A percentile compares a stretch with the other conserved stretches of the same genome.
phyloP scores from a whole-genome alignment of 2,888 invertebrate genomes.

The Tinea semifulvella region DNA sequence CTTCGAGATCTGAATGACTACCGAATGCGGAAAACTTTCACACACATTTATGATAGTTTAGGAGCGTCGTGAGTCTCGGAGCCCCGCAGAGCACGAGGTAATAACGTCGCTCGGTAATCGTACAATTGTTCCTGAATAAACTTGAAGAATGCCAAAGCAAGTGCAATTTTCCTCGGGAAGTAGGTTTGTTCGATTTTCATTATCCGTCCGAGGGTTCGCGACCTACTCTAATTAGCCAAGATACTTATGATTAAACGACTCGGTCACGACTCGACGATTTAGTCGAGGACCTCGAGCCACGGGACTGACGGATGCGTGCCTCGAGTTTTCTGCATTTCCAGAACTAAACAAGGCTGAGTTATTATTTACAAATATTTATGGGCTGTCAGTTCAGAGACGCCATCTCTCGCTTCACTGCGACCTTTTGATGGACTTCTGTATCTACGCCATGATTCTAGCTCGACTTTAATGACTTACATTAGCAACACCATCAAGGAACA shows the following conservation, averaged over 20 bases:
- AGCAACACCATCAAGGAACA: too few species aligned
- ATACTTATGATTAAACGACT: constrained; percentile 61
- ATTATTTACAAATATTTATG: constrained; percentile 10
- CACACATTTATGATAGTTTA: neutral
- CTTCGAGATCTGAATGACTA: too few species aligned
- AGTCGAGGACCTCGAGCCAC: constrained; percentile 51
- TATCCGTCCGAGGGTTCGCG: constrained; percentile 56
- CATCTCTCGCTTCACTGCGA: too few species aligned
- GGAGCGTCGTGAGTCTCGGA: neutral
- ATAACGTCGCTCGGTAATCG: constrained; percentile 7
- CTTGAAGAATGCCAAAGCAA: constrained; percentile 41
- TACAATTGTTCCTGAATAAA: constrained; percentile 25
- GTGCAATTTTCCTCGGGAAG: constrained; percentile 53
- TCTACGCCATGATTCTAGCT: too few species aligned
- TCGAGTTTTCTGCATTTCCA: constrained; percentile 5
- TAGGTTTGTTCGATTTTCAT: constrained; percentile 61
- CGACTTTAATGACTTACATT: too few species aligned
- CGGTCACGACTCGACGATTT: constrained; percentile 60
- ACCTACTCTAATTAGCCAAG: constrained; percentile 63
- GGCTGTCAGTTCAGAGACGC: constrained; percentile 3
- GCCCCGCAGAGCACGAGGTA: neutral
- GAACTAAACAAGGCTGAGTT: constrained; percentile 9
- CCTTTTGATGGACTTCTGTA: too few species aligned
- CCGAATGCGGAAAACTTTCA: too few species aligned
- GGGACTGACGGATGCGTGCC: constrained; percentile 26